Base-by-base conservation (phyloP, 2,888 invertebrate genomes). In the Cephalotes varians region DNA sequence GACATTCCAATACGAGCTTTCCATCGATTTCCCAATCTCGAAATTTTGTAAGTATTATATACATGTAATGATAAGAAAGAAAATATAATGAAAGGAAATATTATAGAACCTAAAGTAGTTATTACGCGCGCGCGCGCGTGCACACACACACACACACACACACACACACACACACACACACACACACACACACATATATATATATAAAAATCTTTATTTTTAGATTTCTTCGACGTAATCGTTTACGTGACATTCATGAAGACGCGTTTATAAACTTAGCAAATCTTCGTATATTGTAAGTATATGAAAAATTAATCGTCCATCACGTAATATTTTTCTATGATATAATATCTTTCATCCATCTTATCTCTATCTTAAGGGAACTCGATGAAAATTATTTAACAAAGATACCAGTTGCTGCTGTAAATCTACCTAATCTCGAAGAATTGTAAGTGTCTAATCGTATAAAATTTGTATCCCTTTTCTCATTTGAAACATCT, bases 161-260 rank as follows among this genome's bases (percentile, higher is more conserved):
- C 18, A 18, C 18, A 58, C 9, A 31, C 18, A 2, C 25, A 25
- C 15, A 1, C 12, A 40, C 4, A 12, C 2, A 12, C 25, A 25
- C 15, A 1, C 12, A 40, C 4, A 12, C 2, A 12, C 9, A 64
- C 12, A 40, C 10, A 34, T 9, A 51, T 51, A 62, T 9, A 18
- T 31, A 58, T n/a, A 31, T 31, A 2, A 31, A 12, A 2, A 31
- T 44, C 1, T 25, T 72, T 47, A 28, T 49, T 95, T 95, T 85
- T 96, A 99, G 98, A 94, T 96, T 98, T 92, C 96, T 99, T 93
- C 97, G 97, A 94, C 96, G 98, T 93, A 99, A 99, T 96, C 97
- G 97, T 95, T 97, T 99, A 94, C 95, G 96, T 87, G 95, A 96
- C 93, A 97, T 99, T 92, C 96, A 97, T 90, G 96, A 96, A 90